Evolutionary conservation across 35 echinoderm and acorn worm species (phyloP), one percentile per base, ranked within the genome.

Genomic region (Acanthaster planci): DNA sequence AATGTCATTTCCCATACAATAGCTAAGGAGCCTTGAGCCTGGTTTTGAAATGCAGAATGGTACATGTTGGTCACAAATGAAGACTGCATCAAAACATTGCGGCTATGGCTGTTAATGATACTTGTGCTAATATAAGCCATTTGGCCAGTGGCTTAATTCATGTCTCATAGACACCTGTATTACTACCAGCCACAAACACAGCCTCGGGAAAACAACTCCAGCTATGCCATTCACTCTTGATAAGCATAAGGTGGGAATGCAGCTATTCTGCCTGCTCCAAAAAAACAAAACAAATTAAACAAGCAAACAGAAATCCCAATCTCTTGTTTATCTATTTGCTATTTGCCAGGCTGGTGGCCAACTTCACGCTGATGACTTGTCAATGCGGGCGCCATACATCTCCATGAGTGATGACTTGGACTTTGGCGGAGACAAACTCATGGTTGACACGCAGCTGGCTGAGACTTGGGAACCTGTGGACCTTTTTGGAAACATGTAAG

Each of bases 341-440:
- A 80, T 52, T 21, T 35, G 44, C 7, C 38, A 75, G 40, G 32
- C 72, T 37, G 38, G 36, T 53, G 84, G 52, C 50, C 67, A 68
- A 77, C 55, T 44, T n/a, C n/a, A n/a, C n/a, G n/a, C n/a, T 10
- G 84, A 86, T 55, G 84, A 86, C 30, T 68, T 86, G 40, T 39
- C 84, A n/a, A 86, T 77, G 64, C 77, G 84, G 84, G 88, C 88
- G 1, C 93, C 84, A 18, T 93, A 93, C 91, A 93, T 93, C 53
- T 87, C 91, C 17, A 89, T 93, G 86, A 87, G 86, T 55, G 91
- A 93, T 68, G 91, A 93, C 58, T 75, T 93, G 81, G 91, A 93
- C 55, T 82, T 93, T 7, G 84, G 80, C n/a, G 37, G 77, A 1
- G 91, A 93, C 87, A 32, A 83, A 38, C 79, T 78, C n/a, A 76